Evolutionary conservation across 2,888 invertebrate species (phyloP).

Genomic region (Subacronicta megacephala): DNA sequence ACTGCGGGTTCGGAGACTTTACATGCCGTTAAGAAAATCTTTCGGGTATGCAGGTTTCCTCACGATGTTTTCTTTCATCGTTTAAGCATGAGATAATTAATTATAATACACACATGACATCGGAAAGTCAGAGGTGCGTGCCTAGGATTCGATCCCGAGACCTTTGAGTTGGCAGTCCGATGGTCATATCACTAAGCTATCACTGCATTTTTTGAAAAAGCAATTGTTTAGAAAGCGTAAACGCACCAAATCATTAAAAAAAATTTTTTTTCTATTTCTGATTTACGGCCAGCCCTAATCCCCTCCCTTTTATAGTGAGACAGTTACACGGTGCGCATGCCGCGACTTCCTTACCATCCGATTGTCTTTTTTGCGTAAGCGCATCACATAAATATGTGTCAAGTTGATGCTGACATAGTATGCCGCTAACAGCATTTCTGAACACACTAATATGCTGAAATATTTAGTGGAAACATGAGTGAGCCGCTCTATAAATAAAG

Average conservation of each 20-base stretch:
- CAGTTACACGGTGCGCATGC: constrained; percentile 69
- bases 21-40: too few relatives aligned
- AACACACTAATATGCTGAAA: constrained; percentile 9
- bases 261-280: not conserved
- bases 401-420: constrained; percentile 39
- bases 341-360: constrained; percentile 52
- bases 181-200: too few relatives aligned
- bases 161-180: too few relatives aligned
- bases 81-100: too few relatives aligned
- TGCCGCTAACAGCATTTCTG: constrained; percentile 8
- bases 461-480: not conserved
- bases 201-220: too few relatives aligned
- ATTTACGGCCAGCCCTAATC: constrained; percentile 38
- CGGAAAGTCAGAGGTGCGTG: too few relatives aligned
- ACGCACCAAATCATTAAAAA: not conserved
- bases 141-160: too few relatives aligned
- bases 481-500: not conserved
- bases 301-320: constrained; percentile 51
- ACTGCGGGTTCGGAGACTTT: too few relatives aligned
- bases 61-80: too few relatives aligned
- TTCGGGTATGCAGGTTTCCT: too few relatives aligned
- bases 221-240: too few relatives aligned
- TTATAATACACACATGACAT: too few relatives aligned
- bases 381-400: constrained; percentile 56
- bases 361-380: constrained; percentile 60